A percentile compares a stretch with the other conserved stretches of the same genome.
Conservation (phyloP, 23 tunicate species). For the Ciona savignyi region DNA sequence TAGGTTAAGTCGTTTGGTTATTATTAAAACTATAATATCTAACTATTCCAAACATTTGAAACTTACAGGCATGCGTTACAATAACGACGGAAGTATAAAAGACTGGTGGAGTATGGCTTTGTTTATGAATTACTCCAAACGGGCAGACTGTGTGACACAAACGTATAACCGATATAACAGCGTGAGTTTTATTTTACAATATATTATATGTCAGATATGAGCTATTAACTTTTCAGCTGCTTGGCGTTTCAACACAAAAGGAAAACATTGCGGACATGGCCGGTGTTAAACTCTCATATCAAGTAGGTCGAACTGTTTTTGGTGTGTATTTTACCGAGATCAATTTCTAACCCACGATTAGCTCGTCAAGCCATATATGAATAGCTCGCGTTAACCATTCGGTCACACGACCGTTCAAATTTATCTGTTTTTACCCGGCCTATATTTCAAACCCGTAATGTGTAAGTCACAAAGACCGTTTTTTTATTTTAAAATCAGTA, state of each 20-base stretch:
- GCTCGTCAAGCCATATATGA: no score
- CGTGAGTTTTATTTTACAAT: not conserved
- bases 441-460: no score
- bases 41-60: no score
- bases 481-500: no score
- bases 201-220: no score
- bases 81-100: not conserved
- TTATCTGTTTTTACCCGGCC: no score
- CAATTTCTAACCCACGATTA: no score
- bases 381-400: no score
- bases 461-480: no score
- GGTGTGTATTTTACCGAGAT: no score
- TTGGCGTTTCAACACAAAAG: slow-evolving; percentile 6
- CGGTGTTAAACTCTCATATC: slow-evolving; percentile 28
- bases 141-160: not conserved
- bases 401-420: no score
- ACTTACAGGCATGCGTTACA: not conserved
- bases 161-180: not conserved
- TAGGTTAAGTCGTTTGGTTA: not conserved
- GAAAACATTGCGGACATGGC: slow-evolving; percentile 59
- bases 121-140: not conserved
- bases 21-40: not conserved
- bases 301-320: slow-evolving; percentile 18
- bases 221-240: slow-evolving; percentile 38
- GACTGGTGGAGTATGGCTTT: not conserved